Conservation (phyloP, 2,888 invertebrate genomes). For the Eilema depressum region DNA sequence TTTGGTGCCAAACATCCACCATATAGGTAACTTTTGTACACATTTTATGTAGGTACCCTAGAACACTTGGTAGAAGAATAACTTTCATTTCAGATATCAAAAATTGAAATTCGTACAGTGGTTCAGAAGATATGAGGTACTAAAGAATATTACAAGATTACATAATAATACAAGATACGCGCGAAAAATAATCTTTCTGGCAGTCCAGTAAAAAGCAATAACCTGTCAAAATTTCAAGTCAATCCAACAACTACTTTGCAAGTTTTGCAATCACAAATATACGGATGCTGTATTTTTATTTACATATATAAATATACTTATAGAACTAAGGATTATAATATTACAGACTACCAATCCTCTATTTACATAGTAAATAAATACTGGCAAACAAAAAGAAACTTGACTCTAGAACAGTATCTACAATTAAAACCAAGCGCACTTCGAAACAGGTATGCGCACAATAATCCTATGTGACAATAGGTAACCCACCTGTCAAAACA, state of each 20-base stretch:
- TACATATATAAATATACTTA: background rate
- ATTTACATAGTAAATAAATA: constrained; percentile 41
- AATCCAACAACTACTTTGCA: background rate
- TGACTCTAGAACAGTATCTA: constrained; percentile 32
- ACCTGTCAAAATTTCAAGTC: no score
- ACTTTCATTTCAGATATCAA: no score
- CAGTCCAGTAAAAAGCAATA: no score
- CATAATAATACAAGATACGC: no score
- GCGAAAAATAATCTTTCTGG: no score
- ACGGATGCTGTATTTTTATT: background rate
- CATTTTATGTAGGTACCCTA: no score
- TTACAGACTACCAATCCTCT: background rate
- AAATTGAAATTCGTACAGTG: no score
- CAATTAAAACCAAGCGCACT: constrained; percentile 46
- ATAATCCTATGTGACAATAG: constrained; percentile 70
- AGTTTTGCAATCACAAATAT: background rate
- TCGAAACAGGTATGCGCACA: constrained; percentile 48
- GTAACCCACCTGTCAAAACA: constrained; percentile 80
- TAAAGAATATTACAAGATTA: no score
- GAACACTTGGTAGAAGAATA: no score
- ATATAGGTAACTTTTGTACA: no score
- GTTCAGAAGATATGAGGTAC: no score
- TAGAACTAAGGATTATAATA: background rate
- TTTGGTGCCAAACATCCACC: no score
- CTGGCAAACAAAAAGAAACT: constrained; percentile 27